Base-by-base conservation (phyloP, 2,797 vertebrate species). In the Eulemur rubriventer region DNA sequence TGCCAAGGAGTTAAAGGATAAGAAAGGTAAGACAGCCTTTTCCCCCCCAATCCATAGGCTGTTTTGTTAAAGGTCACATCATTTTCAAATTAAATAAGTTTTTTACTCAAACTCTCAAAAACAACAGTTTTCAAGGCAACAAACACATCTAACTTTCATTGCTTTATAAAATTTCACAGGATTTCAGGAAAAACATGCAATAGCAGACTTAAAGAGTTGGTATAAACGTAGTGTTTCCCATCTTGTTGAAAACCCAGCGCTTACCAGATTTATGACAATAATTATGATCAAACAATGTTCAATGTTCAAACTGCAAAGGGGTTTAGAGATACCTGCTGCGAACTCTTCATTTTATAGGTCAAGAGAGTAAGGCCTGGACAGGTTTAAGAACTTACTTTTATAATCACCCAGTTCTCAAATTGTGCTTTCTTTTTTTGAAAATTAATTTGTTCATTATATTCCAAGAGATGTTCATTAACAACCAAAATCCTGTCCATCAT, bases 11-110 rank as follows among this genome's bases (percentile, higher is more conserved):
- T 72, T 78, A 89, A 96, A 91, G 73, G 93, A 90, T 57, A 95
- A 57, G 43, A 97, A 97, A 98, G 67, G 61, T 88, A 96, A 95
- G 92, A 89, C 33, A 80, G 81, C 84, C 89, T 88, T 79, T 79
- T 20, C 22, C 41, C 35, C 70, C 43, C 65, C 63, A 82, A 93
- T 89, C 50, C 35, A 90, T 4, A 61, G 35, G 67, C 48, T 69
- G 22, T 88, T 91, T 84, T 82, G 46, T 59, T 93, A 88, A 86
- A 96, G 46, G 50, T 20, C 57, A 70, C 20, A 43, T 84, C 41
- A 96, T 82, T 83, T 92, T 38, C 76, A 96, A 96, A 11, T 70
- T 69, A 89, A 89, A 33, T 63, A 95, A 94, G 12, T 24, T 8
- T 43, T 95, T 89, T 87, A 61, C 50, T 85, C 69, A 73, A 72